Conservation (phyloP, 2,888 invertebrate genomes). For the Nomada hirtipes region DNA sequence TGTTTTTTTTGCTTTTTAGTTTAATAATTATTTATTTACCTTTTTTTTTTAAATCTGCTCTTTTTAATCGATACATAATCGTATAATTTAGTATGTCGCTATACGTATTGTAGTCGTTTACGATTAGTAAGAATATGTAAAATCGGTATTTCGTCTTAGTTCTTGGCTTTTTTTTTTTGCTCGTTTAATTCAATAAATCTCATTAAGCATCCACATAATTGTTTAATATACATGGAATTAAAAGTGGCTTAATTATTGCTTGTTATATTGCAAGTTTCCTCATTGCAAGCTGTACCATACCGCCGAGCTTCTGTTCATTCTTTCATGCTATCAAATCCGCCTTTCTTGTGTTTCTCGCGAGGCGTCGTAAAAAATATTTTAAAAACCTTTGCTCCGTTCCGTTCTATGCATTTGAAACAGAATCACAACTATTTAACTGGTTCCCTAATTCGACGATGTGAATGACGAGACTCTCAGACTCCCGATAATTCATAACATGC, state of each 20-base stretch:
- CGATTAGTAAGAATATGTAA: constrained; percentile 84
- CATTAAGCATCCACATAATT: constrained; percentile 82
- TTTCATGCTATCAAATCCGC: constrained; percentile 39
- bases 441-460: constrained; percentile 43
- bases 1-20: constrained; percentile 37
- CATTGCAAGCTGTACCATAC: constrained; percentile 76
- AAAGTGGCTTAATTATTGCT: constrained; percentile 83
- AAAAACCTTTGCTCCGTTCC: constrained; percentile 36
- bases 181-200: constrained; percentile 82
- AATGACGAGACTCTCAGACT: constrained; percentile 47
- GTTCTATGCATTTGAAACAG: constrained; percentile 31
- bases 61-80: constrained; percentile 80
- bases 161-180: constrained; percentile 68
- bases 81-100: constrained; percentile 82
- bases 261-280: constrained; percentile 83
- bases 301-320: constrained; percentile 68
- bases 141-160: constrained; percentile 81
- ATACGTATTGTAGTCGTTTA: constrained; percentile 83
- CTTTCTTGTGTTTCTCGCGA: constrained; percentile 43
- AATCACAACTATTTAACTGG: constrained; percentile 23
- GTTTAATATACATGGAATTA: constrained; percentile 83
- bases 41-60: constrained; percentile 76
- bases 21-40: constrained; percentile 67
- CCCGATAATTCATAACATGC: constrained; percentile 52
- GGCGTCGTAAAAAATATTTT: constrained; percentile 60